Conservation (phyloP, 2,888 invertebrate species). For the Xestia xanthographa region DNA sequence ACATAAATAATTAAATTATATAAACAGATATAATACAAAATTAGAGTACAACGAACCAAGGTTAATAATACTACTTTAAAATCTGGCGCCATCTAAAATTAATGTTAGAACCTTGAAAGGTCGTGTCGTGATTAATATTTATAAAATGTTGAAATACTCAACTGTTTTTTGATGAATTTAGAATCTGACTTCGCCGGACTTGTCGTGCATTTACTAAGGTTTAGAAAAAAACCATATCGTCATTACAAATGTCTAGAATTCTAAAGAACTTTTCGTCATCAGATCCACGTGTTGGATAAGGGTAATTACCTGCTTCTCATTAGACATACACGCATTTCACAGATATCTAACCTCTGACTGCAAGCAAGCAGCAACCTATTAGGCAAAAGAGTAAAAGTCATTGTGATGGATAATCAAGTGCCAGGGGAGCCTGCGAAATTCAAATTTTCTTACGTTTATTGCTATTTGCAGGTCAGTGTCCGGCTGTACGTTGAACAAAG, state of each 20-base stretch:
- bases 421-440: too few relatives aligned
- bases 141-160: conserved; percentile 20
- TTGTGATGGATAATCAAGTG: not conserved
- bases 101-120: conserved; percentile 55
- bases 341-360: not conserved
- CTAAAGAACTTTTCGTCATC: not conserved
- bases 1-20: conserved; percentile 32
- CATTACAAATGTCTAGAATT: not conserved
- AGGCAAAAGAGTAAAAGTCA: not conserved
- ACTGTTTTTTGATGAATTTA: conserved; percentile 16
- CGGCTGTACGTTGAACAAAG: too few relatives aligned
- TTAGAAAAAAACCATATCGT: not conserved
- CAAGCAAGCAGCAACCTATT: not conserved
- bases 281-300: too few relatives aligned
- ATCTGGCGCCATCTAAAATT: conserved; percentile 51
- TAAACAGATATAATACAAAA: conserved; percentile 33
- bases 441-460: too few relatives aligned
- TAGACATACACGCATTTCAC: not conserved
- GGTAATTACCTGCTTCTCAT: not conserved
- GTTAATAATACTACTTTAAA: conserved; percentile 51
- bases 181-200: conserved; percentile 1
- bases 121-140: conserved; percentile 39
- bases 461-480: too few relatives aligned
- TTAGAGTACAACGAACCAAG: conserved; percentile 43
- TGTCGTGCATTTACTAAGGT: conserved; percentile 9